Evolutionary conservation across 2,113 vertebrate genomes (phyloP).

Genomic region (Actinemys pallida): DNA sequence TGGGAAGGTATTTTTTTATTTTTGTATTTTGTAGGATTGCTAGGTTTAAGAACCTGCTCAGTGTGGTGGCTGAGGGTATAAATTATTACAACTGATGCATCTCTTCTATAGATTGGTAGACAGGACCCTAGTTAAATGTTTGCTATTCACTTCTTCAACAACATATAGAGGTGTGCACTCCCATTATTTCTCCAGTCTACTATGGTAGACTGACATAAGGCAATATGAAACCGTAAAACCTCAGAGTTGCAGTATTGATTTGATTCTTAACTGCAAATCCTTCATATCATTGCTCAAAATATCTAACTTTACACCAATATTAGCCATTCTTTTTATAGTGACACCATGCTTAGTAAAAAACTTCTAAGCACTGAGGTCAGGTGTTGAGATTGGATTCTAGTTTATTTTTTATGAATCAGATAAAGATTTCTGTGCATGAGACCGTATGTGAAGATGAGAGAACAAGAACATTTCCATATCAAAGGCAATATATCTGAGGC

Average conservation of each 20-base stretch:
- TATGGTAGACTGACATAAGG: conserved; percentile 66
- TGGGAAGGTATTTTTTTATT: conserved; percentile 8
- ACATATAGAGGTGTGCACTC: conserved; percentile 34
- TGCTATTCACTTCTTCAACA: conserved; percentile 61
- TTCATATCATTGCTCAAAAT: conserved; percentile 83
- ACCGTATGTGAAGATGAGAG: conserved; percentile 91
- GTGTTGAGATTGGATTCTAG: conserved; percentile 92
- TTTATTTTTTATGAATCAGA: conserved; percentile 98
- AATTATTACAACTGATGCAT: conserved; percentile 13
- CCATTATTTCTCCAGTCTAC: conserved; percentile 69
- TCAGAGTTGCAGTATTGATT: conserved; percentile 81
- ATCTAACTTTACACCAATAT: conserved; percentile 85
- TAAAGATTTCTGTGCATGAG: conserved; percentile 94
- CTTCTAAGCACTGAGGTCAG: conserved; percentile 91
- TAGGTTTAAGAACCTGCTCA: conserved; percentile 44
- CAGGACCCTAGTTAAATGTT: conserved; percentile 56
- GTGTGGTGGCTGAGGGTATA: not conserved
- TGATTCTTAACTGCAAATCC: conserved; percentile 80
- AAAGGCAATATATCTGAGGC: conserved; percentile 93
- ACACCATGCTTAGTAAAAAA: conserved; percentile 86
- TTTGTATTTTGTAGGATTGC: conserved; percentile 15
- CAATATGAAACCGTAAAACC: conserved; percentile 72
- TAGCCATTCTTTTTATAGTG: conserved; percentile 90
- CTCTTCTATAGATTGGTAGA: conserved; percentile 29
- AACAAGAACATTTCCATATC: conserved; percentile 97